These are phyloP conservation scores for Acrocephalus arundinaceus DNA, from an alignment of 2,113 vertebrate genomes.

Conservation along the genomic window DNA sequence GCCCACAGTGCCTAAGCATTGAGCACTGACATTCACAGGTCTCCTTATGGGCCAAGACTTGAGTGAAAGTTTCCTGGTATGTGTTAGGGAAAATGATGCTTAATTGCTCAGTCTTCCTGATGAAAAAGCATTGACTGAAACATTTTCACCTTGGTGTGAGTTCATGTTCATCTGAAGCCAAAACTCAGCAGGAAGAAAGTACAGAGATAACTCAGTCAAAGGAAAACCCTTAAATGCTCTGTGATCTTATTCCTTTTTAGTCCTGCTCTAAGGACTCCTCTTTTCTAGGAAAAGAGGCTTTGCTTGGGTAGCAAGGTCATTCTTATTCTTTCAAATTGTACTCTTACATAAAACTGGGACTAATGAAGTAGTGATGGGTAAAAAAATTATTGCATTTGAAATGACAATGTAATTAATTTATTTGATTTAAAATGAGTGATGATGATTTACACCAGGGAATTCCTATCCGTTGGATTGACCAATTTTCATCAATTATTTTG, in stretches of 20 bases:
- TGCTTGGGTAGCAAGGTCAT: background rate
- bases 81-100: background rate
- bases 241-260: background rate
- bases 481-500: background rate
- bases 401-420: background rate
- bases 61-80: background rate
- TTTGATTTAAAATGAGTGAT: background rate
- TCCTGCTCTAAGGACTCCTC: background rate
- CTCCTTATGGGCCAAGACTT: background rate
- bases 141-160: background rate
- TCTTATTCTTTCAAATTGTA: background rate
- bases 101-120: background rate
- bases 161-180: background rate
- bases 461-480: background rate
- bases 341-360: background rate
- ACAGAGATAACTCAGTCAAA: background rate
- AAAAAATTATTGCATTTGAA: background rate
- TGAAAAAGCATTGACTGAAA: background rate
- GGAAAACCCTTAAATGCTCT: background rate
- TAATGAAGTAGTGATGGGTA: background rate
- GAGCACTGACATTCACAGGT: background rate
- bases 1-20: background rate
- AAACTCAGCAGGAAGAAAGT: background rate
- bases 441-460: background rate
- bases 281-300: background rate